Evolutionary conservation across 1,140 invertebrate species (phyloP).

Genomic region (Cryptotermes secundus): DNA sequence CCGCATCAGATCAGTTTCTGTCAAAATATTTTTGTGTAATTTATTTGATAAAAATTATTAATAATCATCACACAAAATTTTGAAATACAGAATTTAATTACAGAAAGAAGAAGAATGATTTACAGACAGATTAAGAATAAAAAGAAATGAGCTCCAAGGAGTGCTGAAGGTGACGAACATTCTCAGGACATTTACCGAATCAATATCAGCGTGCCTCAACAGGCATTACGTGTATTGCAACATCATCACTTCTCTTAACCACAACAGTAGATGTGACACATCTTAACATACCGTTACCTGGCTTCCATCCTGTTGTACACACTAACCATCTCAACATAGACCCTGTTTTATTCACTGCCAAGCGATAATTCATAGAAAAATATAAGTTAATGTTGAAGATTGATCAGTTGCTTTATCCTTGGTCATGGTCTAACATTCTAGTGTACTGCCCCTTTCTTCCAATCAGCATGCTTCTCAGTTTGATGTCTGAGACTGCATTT

Average conservation of each 20-base stretch:
- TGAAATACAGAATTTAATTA: not conserved
- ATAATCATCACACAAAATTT: not conserved
- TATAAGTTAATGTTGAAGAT: slow-evolving; percentile 7
- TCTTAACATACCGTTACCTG: slow-evolving; percentile 10
- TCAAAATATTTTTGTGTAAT: not conserved
- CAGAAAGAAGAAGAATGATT: not conserved
- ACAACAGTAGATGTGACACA: not conserved
- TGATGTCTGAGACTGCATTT: slow-evolving; percentile 33
- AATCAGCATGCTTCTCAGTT: slow-evolving; percentile 32
- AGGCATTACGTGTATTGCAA: slow-evolving; percentile 18
- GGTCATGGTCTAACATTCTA: slow-evolving; percentile 1
- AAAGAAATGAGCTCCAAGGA: slow-evolving; percentile 10
- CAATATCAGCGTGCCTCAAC: slow-evolving; percentile 31
- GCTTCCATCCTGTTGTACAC: not conserved
- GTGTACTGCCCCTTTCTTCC: slow-evolving; percentile 29
- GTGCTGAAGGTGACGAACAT: slow-evolving; percentile 27
- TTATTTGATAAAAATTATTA: not conserved
- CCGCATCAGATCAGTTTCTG: not conserved
- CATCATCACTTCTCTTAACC: not conserved
- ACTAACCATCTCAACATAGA: not conserved
- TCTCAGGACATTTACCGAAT: slow-evolving; percentile 34
- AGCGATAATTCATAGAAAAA: slow-evolving; percentile 18
- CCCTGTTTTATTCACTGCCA: slow-evolving; percentile 25
- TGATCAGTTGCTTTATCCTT: slow-evolving; percentile 21
- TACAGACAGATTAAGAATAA: not conserved